Conservation (phyloP, 2,888 invertebrate species). For the Bursaphelenchus okinawaensis region DNA sequence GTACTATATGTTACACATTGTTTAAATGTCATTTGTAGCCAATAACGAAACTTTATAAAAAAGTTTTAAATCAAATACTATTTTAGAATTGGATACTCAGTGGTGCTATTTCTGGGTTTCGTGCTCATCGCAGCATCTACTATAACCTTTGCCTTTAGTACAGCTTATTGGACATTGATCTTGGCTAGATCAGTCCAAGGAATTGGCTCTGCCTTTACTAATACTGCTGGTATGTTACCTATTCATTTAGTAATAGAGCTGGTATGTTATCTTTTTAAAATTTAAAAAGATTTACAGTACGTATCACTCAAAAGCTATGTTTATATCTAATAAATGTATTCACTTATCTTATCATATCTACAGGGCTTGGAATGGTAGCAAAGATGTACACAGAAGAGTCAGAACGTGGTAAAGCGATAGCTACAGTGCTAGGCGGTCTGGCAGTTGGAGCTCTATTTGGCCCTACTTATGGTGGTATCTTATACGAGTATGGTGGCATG, state of each 20-base stretch:
- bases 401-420: conserved; percentile 97
- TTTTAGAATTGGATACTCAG: conserved; percentile 92
- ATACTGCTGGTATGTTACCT: conserved; percentile 73
- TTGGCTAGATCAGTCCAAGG: conserved; percentile 93
- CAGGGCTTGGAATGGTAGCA: conserved; percentile 97
- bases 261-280: no score
- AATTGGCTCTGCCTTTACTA: conserved; percentile 94
- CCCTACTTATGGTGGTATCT: conserved; percentile 86
- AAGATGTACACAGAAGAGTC: conserved; percentile 94
- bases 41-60: no score
- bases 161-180: conserved; percentile 85
- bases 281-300: no score
- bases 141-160: conserved; percentile 92
- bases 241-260: no score
- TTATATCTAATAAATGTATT: neutral
- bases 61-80: conserved; percentile 9
- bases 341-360: conserved; percentile 1
- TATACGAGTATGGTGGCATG: conserved; percentile 92
- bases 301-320: no score
- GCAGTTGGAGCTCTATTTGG: conserved; percentile 95
- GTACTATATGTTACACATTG: no score
- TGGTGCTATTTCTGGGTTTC: conserved; percentile 99
- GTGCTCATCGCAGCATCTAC: conserved; percentile 97
- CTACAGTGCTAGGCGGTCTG: conserved; percentile 89
- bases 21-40: no score